Evolutionary conservation across 2,113 vertebrate genomes (phyloP).

Genomic region (Ranitomeya variabilis): DNA sequence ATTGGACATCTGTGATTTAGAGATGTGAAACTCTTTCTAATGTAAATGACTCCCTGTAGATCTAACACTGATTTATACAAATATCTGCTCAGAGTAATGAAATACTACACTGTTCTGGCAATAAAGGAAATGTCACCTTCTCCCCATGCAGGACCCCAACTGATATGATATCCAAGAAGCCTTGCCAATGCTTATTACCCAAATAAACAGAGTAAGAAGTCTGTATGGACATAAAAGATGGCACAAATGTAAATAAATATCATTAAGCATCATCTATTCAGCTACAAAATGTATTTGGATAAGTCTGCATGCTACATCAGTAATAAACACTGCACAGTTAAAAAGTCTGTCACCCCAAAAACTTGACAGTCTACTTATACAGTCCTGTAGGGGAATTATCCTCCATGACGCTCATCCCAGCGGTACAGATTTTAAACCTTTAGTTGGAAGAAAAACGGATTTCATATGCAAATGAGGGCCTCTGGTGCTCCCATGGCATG

Average conservation of each 20-base stretch:
- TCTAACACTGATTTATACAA: neutral
- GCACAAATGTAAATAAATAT: neutral
- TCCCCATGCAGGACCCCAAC: neutral
- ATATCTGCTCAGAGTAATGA: neutral
- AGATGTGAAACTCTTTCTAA: neutral
- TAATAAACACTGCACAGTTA: no score
- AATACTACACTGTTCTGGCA: neutral
- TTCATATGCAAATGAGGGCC: no score
- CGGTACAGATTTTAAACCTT: no score
- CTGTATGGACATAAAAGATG: neutral
- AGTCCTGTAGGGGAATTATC: no score
- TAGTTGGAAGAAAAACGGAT: no score
- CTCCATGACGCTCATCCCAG: no score
- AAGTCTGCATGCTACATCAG: no score
- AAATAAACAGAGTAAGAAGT: neutral
- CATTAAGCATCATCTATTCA: neutral
- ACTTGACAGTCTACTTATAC: no score
- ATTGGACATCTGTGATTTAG: neutral
- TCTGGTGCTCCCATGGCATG: no score
- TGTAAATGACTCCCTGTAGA: neutral
- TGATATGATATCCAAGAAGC: neutral
- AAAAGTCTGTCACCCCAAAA: no score
- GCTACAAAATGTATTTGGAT: neutral
- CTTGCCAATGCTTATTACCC: neutral
- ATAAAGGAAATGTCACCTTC: neutral